Percentiles rank a stretch among this genome's conserved stretches.
These are phyloP conservation scores for Liopterus haemorrhoidalis DNA, from an alignment of 2,888 invertebrate genomes.

Conservation along the genomic window DNA sequence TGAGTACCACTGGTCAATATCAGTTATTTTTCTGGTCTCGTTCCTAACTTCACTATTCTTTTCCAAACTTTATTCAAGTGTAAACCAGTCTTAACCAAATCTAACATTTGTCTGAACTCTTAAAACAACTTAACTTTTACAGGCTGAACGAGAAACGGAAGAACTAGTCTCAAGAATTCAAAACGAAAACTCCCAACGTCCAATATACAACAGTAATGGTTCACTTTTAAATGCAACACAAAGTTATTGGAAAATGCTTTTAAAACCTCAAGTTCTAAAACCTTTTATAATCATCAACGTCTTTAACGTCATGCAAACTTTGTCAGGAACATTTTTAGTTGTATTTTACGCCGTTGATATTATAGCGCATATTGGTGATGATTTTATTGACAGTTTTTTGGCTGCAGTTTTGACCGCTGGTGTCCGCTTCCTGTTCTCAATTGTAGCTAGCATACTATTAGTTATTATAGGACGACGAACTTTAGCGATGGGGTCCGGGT, in stretches of 20 bases:
- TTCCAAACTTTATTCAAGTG: too few species aligned
- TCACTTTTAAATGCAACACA: conserved; percentile 36
- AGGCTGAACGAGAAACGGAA: conserved; percentile 59
- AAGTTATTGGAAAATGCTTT: conserved; percentile 43
- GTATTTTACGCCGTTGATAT: conserved; percentile 76
- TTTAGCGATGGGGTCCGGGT: conserved; percentile 60
- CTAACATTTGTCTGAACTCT: too few species aligned
- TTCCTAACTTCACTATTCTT: too few species aligned
- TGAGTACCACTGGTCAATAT: too few species aligned
- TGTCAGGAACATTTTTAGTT: conserved; percentile 70
- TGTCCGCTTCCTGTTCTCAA: conserved; percentile 59
- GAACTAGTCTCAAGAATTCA: conserved; percentile 56
- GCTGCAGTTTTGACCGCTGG: conserved; percentile 66
- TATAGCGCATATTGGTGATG: conserved; percentile 52
- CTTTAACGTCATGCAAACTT: conserved; percentile 66
- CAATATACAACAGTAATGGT: conserved; percentile 40
- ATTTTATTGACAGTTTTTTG: conserved; percentile 46
- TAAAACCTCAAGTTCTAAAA: conserved; percentile 60
- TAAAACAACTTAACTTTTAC: conserved; percentile 26
- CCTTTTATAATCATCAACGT: conserved; percentile 67
- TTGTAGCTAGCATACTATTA: conserved; percentile 60
- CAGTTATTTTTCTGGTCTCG: too few species aligned
- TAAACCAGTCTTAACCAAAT: too few species aligned
- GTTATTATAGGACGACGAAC: conserved; percentile 59
- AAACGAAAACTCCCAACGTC: conserved; percentile 46